Evolutionary conservation across 2,797 vertebrate species (phyloP).

Genomic region (Sciurus carolinensis): DNA sequence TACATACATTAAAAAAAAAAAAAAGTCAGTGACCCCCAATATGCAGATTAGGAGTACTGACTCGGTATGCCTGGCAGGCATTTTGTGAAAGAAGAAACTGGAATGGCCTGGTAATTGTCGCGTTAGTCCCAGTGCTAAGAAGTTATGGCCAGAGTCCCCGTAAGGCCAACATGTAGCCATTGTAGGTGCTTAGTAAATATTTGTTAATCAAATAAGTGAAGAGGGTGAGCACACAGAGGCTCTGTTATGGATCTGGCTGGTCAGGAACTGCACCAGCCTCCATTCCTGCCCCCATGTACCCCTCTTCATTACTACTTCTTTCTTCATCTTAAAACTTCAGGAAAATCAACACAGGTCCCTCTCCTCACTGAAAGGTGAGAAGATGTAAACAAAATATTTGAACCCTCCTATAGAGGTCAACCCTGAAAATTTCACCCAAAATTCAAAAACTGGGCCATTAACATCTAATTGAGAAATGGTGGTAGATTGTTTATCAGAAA

Average conservation of each 20-base stretch:
- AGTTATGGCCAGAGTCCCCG: neutral
- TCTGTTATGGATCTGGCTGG: neutral
- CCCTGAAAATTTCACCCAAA: neutral
- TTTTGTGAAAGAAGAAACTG: conserved; percentile 22
- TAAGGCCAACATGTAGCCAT: neutral
- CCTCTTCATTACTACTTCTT: neutral
- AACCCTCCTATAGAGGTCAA: neutral
- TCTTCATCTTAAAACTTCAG: neutral
- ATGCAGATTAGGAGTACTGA: neutral
- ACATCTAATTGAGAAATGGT: neutral
- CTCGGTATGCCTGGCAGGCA: neutral
- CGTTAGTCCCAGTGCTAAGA: neutral
- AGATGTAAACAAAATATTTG: neutral
- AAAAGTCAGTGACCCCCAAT: neutral
- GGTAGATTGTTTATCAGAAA: neutral
- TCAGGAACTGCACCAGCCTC: neutral
- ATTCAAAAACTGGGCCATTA: neutral
- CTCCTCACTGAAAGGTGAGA: conserved; percentile 6
- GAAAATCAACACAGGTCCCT: neutral
- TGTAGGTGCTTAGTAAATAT: conserved; percentile 8
- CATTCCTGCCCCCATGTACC: neutral
- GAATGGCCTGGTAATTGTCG: neutral
- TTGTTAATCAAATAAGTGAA: neutral
- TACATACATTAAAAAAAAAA: neutral
- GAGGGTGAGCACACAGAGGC: neutral